Evolutionary conservation across 2,113 vertebrate genomes (phyloP).

Genomic region (Sinocyclocheilus rhinocerous): DNA sequence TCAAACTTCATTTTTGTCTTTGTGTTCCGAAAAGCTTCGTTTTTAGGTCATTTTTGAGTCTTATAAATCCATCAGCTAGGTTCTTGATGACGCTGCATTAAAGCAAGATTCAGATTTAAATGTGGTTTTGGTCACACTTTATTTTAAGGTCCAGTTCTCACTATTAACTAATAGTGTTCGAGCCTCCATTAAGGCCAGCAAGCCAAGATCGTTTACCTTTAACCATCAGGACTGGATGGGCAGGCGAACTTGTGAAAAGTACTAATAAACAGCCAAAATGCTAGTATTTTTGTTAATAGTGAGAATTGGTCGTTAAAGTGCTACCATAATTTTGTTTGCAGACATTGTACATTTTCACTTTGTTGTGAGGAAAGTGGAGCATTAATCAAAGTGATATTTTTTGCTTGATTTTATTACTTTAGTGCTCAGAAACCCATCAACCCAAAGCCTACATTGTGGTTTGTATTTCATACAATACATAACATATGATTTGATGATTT

Average conservation of each 20-base stretch:
- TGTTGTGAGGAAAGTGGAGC: constrained; percentile 35
- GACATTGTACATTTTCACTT: background rate
- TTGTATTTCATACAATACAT: constrained; percentile 7
- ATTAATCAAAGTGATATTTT: constrained; percentile 21
- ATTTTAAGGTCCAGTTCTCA: background rate
- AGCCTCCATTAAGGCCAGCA: no score
- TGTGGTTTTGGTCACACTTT: background rate
- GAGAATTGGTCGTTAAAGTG: background rate
- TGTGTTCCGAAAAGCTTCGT: background rate
- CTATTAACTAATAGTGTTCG: background rate
- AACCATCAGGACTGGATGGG: no score
- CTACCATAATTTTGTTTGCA: no score
- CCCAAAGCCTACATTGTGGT: constrained; percentile 30
- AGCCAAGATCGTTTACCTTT: no score
- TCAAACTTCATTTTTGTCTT: background rate
- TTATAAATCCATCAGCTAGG: background rate
- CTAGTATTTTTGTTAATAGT: background rate
- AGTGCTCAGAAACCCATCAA: constrained; percentile 39
- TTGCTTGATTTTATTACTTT: constrained; percentile 66
- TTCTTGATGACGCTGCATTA: no score
- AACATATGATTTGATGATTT: background rate
- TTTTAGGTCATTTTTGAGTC: no score
- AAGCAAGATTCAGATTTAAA: background rate
- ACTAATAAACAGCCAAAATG: no score
- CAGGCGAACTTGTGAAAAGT: no score